Evolutionary conservation across 1,140 invertebrate species (phyloP).

Genomic region (Sesamia nonagrioides): DNA sequence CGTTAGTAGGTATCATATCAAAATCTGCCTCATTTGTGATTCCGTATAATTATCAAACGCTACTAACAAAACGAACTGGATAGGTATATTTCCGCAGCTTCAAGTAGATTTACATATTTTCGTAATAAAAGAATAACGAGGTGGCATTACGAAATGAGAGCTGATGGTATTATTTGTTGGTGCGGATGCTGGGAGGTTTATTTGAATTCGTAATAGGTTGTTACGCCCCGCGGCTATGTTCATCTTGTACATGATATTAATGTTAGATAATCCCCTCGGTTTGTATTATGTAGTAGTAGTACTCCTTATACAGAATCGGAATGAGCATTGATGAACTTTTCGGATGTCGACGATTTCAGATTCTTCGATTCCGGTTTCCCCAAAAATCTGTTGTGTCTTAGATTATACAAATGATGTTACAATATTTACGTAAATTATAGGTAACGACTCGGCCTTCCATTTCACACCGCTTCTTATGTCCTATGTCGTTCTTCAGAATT

Average conservation of each 20-base stretch:
- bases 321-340: too few relatives aligned
- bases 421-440: too few relatives aligned
- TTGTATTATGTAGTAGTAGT: too few relatives aligned
- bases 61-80: not conserved
- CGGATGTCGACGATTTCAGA: too few relatives aligned
- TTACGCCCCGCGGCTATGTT: not conserved
- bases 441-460: too few relatives aligned
- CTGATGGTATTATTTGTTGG: not conserved
- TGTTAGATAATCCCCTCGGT: not conserved
- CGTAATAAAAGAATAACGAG: conserved; percentile 27
- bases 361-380: too few relatives aligned
- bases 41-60: conserved; percentile 7
- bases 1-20: not conserved
- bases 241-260: not conserved
- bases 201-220: not conserved
- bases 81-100: not conserved
- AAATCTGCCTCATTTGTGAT: not conserved
- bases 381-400: too few relatives aligned
- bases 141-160: not conserved
- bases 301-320: too few relatives aligned
- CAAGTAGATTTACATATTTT: conserved; percentile 15
- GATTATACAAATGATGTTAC: too few relatives aligned
- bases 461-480: not conserved
- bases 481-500: not conserved
- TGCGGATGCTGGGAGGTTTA: too few relatives aligned